Evolutionary conservation across 2,888 invertebrate genomes (phyloP), one percentile per base, ranked within the genome.

Genomic region (Nymphalis polychloros): DNA sequence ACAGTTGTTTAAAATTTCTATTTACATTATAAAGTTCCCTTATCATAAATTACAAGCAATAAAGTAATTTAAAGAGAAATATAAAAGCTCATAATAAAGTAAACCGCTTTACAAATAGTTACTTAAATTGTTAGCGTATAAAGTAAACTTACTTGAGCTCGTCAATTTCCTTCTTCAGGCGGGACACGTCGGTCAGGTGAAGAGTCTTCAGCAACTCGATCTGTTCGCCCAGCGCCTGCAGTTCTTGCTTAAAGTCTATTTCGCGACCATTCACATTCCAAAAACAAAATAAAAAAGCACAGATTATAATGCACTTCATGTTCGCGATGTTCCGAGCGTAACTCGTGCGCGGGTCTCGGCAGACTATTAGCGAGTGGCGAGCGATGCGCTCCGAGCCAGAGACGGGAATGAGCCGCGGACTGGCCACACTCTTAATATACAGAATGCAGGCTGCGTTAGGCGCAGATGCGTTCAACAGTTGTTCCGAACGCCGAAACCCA

Each of bases 401-500:
- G 70, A 76, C 77, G 72, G 77, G 85, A 88, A 84, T 89, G 85
- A 70, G 74, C 77, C 79, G 78, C 74, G 75, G 72, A 67, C 53
- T 31, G 72, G 31, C 67, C 61, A 70, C 75, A 71, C 73, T 75
- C 73, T 76, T 78, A 78, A 82, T 84, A 73, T 69, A 70, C 63
- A 73, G 70, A 73, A 69, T 67, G 73, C 78, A 79, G 79, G 81
- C 77, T 79, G 76, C 76, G 78, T 61, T 72, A 71, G 73, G 82
- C 84, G 88, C 90, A 91, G 89, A 90, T 91, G 90, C 80, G 84
- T 76, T 86, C 89, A 89, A 89, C 89, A 90, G 90, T 90, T 90
- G 90, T 84, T 81, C 81, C 72, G 77, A 78, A 80, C 78, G 79
- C 79, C 74, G 73, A 76, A 77, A 69, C 72, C 60, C 66, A 23